Percentiles rank a stretch among this genome's conserved stretches.
Evolutionary conservation across 2,797 vertebrate genomes (phyloP).

Genomic region (Acipenser transmontanus): DNA sequence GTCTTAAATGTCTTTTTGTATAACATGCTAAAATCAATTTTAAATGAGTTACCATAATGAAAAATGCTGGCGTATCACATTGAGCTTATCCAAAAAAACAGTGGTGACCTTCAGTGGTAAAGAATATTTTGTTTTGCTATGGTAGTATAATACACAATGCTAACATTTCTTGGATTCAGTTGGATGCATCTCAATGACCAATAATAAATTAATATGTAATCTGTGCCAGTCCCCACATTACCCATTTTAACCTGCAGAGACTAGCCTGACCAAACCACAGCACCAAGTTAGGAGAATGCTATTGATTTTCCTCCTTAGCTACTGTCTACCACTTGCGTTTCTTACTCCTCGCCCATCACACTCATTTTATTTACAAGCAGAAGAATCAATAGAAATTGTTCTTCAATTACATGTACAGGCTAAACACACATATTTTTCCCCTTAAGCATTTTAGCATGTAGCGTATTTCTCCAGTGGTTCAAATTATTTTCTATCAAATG

Average conservation of each 20-base stretch:
- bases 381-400: slow-evolving; percentile 59
- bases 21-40: slow-evolving; percentile 4
- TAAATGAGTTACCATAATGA: neutral
- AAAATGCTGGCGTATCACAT: too few relatives aligned
- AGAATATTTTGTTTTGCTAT: too few relatives aligned
- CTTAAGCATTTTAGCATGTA: slow-evolving; percentile 55
- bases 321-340: slow-evolving; percentile 56
- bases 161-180: too few relatives aligned
- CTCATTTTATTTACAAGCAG: slow-evolving; percentile 62
- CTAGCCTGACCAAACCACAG: slow-evolving; percentile 52
- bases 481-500: slow-evolving; percentile 57
- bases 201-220: too few relatives aligned
- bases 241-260: slow-evolving; percentile 48
- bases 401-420: slow-evolving; percentile 54
- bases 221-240: slow-evolving; percentile 32
- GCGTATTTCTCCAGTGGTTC: slow-evolving; percentile 59
- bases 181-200: too few relatives aligned
- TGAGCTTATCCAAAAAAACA: too few relatives aligned
- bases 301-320: slow-evolving; percentile 60
- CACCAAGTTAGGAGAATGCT: slow-evolving; percentile 49
- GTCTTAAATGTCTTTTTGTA: slow-evolving; percentile 7
- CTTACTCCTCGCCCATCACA: slow-evolving; percentile 61
- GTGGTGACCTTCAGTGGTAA: too few relatives aligned
- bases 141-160: too few relatives aligned
- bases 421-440: slow-evolving; percentile 61